Conservation (phyloP, 2,888 invertebrate species). For the Philereme vetulata region DNA sequence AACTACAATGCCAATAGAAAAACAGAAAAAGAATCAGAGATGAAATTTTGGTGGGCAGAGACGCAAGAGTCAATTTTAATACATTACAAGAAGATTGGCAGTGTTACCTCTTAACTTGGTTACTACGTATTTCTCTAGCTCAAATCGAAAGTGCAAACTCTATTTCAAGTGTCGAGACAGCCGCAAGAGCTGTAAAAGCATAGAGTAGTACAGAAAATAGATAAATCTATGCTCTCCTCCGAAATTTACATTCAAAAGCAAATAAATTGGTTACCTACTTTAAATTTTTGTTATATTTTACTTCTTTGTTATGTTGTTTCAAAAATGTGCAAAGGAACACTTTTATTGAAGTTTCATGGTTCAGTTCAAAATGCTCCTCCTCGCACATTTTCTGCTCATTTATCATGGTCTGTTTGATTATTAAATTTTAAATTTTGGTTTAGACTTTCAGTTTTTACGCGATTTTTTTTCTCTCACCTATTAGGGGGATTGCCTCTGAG, state of each 20-base stretch:
- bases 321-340: slow-evolving; percentile 73
- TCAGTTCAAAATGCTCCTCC: slow-evolving; percentile 64
- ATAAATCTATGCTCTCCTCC: slow-evolving; percentile 64
- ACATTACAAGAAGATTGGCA: slow-evolving; percentile 75
- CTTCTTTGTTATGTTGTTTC: slow-evolving; percentile 64
- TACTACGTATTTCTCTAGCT: slow-evolving; percentile 56
- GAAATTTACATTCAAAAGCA: slow-evolving; percentile 64
- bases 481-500: slow-evolving; percentile 99
- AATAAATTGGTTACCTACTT: slow-evolving; percentile 62
- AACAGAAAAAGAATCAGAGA: slow-evolving; percentile 42
- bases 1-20: slow-evolving; percentile 48
- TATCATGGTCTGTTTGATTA: slow-evolving; percentile 50
- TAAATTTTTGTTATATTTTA: slow-evolving; percentile 67
- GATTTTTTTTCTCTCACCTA: slow-evolving; percentile 88
- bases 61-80: slow-evolving; percentile 63
- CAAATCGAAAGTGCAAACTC: slow-evolving; percentile 66
- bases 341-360: slow-evolving; percentile 46
- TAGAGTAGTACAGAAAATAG: slow-evolving; percentile 60
- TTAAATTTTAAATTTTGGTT: slow-evolving; percentile 46
- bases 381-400: slow-evolving; percentile 54
- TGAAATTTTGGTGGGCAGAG: slow-evolving; percentile 45
- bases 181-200: slow-evolving; percentile 61
- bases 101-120: slow-evolving; percentile 49
- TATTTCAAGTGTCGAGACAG: slow-evolving; percentile 65
- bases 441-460: slow-evolving; percentile 52